Evolutionary conservation across 2,797 vertebrate genomes (phyloP), one percentile per base, ranked within the genome.

Genomic region (Eulemur rubriventer): DNA sequence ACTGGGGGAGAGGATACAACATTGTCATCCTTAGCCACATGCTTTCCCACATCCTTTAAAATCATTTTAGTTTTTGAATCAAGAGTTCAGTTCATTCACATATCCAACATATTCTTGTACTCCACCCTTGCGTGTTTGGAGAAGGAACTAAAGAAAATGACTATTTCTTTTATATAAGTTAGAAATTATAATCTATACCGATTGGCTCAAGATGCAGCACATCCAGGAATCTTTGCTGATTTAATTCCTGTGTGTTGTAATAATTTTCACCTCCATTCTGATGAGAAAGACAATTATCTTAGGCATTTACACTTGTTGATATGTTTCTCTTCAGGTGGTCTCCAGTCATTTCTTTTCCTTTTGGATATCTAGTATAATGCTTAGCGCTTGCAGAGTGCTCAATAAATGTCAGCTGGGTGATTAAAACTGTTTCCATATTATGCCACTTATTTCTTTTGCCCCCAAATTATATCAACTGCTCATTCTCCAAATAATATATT

Each of bases 241-340:
- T 83, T 75, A 57, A 57, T 63, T 22, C 50, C 35, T 30, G 0
- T 38, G 41, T 24, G 26, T 83, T 57, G 7, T 65, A 46, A 55
- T 80, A 81, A 94, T 50, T 87, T 75, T 52, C n/a, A 55, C 8
- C 35, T 30, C 13, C 69, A 35, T 72, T 94, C 55, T 48, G 3
- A 33, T 63, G 63, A 33, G 13, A 80, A 83, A 94, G 38, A 83
- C 43, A 61, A 76, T 94, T 78, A 63, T n/a, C 11, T 59, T 52
- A 65, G 4, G 26, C 61, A 79, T 96, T 94, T 69, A 82, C 20
- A 95, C 86, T 97, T 97, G 92, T 63, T 95, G 94, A 83, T 94
- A 69, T 14, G 38, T 57, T 93, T 97, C 81, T 92, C 50, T 95
- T 78, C 76, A 85, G 43, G 67, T 24, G 48, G 70, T 35, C 63